A percentile compares a stretch with the other conserved stretches of the same genome.
Evolutionary conservation across 2,113 vertebrate genomes (phyloP).

Genomic region (Tiliqua scincoides): DNA sequence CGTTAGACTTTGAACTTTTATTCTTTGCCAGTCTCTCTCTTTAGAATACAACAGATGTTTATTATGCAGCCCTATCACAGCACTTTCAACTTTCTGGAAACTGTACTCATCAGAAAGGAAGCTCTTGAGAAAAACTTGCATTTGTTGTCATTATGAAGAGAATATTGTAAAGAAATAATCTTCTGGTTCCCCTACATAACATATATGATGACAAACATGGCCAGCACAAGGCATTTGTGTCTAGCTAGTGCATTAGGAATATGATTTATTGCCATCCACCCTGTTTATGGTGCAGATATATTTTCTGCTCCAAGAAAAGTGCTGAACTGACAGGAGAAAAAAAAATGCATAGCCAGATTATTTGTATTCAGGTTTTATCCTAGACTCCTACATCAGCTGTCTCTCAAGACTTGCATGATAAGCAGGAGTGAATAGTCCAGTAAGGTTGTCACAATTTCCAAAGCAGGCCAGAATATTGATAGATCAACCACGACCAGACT

Average conservation of each 20-base stretch:
- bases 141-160: not conserved
- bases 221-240: no score
- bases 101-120: not conserved
- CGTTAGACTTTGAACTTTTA: not conserved
- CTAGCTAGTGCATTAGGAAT: not conserved
- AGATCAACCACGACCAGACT: not conserved
- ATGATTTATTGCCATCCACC: not conserved
- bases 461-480: not conserved
- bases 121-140: not conserved
- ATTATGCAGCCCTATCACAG: not conserved
- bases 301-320: not conserved
- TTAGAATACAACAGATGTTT: not conserved
- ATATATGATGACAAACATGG: not conserved
- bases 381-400: not conserved
- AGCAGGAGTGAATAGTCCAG: not conserved
- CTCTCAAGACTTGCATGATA: not conserved
- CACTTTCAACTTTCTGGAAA: no score
- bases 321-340: conserved; percentile 3
- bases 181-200: not conserved
- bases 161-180: not conserved
- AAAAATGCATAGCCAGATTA: not conserved
- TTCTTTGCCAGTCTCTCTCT: not conserved
- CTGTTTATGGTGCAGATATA: not conserved
- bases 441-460: not conserved
- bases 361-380: conserved; percentile 1